Conservation (phyloP, 2,888 invertebrate genomes). For the Rutpela maculata region DNA sequence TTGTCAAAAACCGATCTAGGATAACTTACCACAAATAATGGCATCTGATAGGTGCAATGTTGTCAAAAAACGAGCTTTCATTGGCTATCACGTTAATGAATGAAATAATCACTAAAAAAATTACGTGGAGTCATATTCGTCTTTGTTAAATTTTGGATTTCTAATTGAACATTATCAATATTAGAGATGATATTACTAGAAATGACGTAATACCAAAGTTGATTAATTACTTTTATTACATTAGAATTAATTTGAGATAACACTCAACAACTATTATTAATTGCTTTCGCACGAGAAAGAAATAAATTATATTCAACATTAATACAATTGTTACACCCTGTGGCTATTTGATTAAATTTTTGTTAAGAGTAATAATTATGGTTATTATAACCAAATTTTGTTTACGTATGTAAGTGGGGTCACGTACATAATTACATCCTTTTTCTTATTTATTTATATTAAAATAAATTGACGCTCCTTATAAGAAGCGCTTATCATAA, state of each 20-base stretch:
- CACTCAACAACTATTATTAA: not conserved
- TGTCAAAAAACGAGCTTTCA: no score
- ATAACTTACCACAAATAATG: no score
- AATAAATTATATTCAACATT: not conserved
- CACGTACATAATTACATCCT: slow-evolving; percentile 7
- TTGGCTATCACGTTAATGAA: no score
- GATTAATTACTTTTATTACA: not conserved
- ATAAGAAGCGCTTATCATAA: not conserved
- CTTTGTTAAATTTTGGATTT: no score
- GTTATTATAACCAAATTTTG: not conserved
- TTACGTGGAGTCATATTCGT: no score
- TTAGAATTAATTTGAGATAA: not conserved
- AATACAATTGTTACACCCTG: not conserved
- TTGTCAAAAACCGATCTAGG: no score
- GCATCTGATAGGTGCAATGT: no score
- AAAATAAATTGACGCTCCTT: not conserved
- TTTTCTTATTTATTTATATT: slow-evolving; percentile 6
- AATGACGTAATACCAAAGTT: not conserved
- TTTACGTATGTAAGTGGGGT: not conserved
- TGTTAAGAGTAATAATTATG: not conserved
- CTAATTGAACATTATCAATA: not conserved
- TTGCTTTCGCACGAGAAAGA: not conserved
- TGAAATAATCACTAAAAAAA: no score
- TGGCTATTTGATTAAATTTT: not conserved
- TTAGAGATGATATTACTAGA: not conserved